Percentiles rank a stretch among this genome's conserved stretches.
Evolutionary conservation across 2,113 vertebrate species (phyloP).

Genomic region (Prinia subflava): DNA sequence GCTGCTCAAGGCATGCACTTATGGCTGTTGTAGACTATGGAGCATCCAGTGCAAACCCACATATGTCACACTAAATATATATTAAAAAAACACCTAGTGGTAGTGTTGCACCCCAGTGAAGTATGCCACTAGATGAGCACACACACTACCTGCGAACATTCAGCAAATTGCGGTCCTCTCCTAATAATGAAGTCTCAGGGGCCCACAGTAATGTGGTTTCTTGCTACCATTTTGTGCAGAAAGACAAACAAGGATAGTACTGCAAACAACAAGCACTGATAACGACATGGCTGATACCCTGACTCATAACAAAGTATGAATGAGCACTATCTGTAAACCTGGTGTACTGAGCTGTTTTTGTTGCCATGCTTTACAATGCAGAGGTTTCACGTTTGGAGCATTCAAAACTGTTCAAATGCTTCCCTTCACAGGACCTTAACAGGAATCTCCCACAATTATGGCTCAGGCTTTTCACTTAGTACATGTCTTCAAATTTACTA

Average conservation of each 20-base stretch:
- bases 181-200: neutral
- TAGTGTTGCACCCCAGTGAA: neutral
- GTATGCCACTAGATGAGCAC: neutral
- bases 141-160: neutral
- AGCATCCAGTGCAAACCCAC: neutral
- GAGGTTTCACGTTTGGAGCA: neutral
- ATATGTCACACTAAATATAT: neutral
- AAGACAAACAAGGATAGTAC: neutral
- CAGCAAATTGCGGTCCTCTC: neutral
- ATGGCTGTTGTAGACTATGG: fast-evolving
- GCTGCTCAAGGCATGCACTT: neutral
- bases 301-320: neutral
- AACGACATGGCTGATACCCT: neutral
- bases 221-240: neutral
- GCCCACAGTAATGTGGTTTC: fast-evolving
- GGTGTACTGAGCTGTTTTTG: neutral
- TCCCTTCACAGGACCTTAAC: neutral
- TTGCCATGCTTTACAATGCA: neutral
- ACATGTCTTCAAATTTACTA: neutral
- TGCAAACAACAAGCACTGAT: neutral
- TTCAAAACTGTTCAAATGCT: neutral
- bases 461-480: neutral
- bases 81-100: neutral
- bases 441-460: neutral
- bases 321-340: neutral